Conservation (phyloP, 2,888 invertebrate species). For the Boloria selene region DNA sequence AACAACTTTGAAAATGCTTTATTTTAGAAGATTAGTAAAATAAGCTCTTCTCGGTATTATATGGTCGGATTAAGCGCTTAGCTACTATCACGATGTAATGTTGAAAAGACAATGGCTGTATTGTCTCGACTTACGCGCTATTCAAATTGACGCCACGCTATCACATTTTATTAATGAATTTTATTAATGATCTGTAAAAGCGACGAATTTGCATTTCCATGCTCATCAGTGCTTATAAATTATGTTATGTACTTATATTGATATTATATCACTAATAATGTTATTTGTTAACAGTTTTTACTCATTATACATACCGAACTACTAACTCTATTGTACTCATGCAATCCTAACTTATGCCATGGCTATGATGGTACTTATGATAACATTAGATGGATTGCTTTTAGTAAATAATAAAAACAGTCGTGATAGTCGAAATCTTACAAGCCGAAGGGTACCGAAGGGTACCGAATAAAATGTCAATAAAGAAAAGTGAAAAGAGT, state of each 20-base stretch:
- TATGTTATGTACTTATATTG: too few relatives aligned
- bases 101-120: constrained; percentile 48
- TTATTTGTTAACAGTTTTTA: too few relatives aligned
- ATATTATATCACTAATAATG: too few relatives aligned
- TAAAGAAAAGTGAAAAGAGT: background rate
- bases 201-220: background rate
- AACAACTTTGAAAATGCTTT: constrained; percentile 38
- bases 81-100: constrained; percentile 27
- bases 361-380: too few relatives aligned
- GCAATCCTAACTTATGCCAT: too few relatives aligned
- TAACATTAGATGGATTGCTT: too few relatives aligned
- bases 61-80: constrained; percentile 44
- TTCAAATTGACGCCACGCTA: constrained; percentile 7
- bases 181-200: background rate
- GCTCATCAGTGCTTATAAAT: background rate
- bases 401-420: too few relatives aligned
- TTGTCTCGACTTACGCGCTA: constrained; percentile 39
- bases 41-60: constrained; percentile 38
- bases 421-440: too few relatives aligned
- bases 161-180: constrained; percentile 10
- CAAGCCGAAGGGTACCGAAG: too few relatives aligned
- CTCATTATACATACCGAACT: too few relatives aligned
- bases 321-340: too few relatives aligned
- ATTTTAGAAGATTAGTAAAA: constrained; percentile 28
- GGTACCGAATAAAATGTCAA: too few relatives aligned